These are phyloP conservation scores for Helicorthomorpha holstii DNA, from an alignment of 1,140 invertebrate genomes.

Conservation along the genomic window DNA sequence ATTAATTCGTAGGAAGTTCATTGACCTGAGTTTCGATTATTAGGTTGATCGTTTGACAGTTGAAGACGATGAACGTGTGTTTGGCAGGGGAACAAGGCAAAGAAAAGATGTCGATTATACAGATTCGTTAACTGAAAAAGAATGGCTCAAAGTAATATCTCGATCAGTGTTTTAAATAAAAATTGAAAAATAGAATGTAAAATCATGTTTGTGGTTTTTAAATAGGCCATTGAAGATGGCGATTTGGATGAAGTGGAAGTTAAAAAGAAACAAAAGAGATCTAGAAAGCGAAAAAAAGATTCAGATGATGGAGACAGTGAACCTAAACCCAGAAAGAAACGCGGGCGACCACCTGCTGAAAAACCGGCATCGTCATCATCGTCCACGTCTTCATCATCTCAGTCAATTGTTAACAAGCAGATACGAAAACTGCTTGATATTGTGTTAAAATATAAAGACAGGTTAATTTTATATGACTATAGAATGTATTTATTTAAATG, in stretches of 20 bases:
- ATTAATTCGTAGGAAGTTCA: too few species aligned
- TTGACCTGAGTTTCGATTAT: too few species aligned
- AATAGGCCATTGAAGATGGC: conserved; percentile 40
- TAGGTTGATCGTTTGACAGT: conserved; percentile 47
- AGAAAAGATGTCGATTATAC: conserved; percentile 96
- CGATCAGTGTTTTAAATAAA: not conserved
- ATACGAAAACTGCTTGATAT: conserved; percentile 67
- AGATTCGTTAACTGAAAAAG: conserved; percentile 87
- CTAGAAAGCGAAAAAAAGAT: conserved; percentile 16
- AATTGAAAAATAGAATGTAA: not conserved
- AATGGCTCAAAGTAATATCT: conserved; percentile 68
- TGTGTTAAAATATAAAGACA: conserved; percentile 65
- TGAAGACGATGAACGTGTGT: conserved; percentile 46
- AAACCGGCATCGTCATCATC: too few species aligned
- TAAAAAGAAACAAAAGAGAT: conserved; percentile 10
- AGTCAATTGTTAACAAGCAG: conserved; percentile 32
- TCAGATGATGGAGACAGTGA: conserved; percentile 19
- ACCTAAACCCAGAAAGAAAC: conserved; percentile 37
- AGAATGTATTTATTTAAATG: too few species aligned
- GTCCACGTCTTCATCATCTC: conserved; percentile 27
- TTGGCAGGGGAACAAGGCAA: conserved; percentile 72
- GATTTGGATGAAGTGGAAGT: conserved; percentile 23
- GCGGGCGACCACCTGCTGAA: conserved; percentile 27
- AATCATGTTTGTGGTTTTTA: too few species aligned
- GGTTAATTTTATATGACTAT: conserved; percentile 26